A percentile compares a stretch with the other conserved stretches of the same genome.
Evolutionary conservation across 1,140 invertebrate species (phyloP).

Genomic region (Eupeodes corollae): DNA sequence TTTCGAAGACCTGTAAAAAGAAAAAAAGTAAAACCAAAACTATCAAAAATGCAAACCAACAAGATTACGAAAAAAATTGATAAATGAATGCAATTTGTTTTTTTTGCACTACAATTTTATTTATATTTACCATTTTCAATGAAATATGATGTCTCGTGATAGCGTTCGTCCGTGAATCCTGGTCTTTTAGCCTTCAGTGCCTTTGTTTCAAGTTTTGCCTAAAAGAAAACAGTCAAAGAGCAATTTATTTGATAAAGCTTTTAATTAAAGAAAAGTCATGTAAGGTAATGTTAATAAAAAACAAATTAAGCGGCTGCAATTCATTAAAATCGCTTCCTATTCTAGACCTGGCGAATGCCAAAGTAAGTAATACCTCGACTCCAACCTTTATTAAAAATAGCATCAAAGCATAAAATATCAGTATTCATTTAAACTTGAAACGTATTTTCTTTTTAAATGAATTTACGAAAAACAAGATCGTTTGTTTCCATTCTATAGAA

Average conservation of each 20-base stretch:
- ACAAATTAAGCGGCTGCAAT: too few relatives aligned
- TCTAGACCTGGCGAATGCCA: too few relatives aligned
- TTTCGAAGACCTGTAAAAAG: conserved; percentile 75
- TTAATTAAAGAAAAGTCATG: background rate
- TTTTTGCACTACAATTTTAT: background rate
- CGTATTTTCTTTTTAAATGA: too few relatives aligned
- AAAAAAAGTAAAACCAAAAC: background rate
- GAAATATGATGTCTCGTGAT: conserved; percentile 92
- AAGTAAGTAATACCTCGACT: too few relatives aligned
- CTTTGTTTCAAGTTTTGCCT: conserved; percentile 89
- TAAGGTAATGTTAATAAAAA: background rate
- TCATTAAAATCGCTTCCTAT: too few relatives aligned
- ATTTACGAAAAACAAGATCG: too few relatives aligned
- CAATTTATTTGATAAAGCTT: background rate
- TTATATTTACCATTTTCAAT: conserved; percentile 81
- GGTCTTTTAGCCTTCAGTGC: conserved; percentile 83
- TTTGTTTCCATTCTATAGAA: too few relatives aligned
- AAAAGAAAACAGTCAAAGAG: conserved; percentile 53
- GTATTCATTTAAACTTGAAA: too few relatives aligned
- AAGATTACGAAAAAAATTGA: background rate
- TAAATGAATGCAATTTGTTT: background rate
- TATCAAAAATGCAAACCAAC: background rate
- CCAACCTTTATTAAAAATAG: too few relatives aligned
- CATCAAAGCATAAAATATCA: too few relatives aligned
- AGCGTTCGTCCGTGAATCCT: conserved; percentile 82